These are phyloP conservation scores for Elephantulus edwardii DNA, from an alignment of 2,113 vertebrate species.

Conservation along the genomic window DNA sequence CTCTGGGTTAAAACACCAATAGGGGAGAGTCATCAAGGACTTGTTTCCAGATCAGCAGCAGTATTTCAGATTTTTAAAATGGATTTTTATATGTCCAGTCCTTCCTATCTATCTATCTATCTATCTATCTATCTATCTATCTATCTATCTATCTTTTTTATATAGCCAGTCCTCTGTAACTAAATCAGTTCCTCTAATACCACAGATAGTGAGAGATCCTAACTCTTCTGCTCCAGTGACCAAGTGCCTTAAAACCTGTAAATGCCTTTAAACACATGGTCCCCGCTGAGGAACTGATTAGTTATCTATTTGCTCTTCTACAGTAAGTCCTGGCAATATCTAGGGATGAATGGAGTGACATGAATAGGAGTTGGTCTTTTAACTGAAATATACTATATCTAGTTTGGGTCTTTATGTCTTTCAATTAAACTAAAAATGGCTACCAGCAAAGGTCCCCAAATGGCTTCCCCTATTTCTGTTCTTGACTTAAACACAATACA, in stretches of 20 bases:
- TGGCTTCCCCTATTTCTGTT: background rate
- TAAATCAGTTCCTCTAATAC: background rate
- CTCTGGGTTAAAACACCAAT: background rate
- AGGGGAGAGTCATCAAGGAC: background rate
- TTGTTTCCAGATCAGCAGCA: background rate
- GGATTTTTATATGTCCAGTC: no score
- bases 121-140: no score
- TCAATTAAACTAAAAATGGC: background rate
- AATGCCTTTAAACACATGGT: background rate
- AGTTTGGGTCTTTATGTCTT: background rate
- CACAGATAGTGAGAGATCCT: background rate
- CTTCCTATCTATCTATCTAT: no score
- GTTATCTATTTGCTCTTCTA: rapidly evolving
- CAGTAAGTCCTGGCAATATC: background rate
- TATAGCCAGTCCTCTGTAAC: slow-evolving; percentile 23
- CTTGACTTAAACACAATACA: background rate
- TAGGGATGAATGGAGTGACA: background rate
- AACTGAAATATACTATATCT: rapidly evolving
- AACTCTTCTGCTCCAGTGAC: background rate
- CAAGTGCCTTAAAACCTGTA: background rate
- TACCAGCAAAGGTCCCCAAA: background rate
- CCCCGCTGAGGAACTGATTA: background rate
- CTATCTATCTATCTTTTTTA: no score
- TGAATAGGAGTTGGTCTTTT: background rate
- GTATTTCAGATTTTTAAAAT: background rate